These are phyloP conservation scores for Myodes glareolus DNA, from an alignment of 2,113 vertebrate species.

Conservation along the genomic window DNA sequence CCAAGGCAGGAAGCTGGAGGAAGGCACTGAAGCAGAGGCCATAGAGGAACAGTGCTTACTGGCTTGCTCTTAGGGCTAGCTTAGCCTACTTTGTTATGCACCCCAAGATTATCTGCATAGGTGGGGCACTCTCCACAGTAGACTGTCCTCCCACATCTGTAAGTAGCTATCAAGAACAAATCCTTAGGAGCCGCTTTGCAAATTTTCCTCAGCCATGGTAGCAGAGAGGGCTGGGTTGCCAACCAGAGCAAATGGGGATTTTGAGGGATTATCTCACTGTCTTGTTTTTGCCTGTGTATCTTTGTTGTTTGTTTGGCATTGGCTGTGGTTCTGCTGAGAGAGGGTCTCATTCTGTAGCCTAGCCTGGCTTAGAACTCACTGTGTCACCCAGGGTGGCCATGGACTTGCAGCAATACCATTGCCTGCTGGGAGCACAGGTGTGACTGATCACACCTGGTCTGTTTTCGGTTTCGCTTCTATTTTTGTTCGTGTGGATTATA, in stretches of 20 bases:
- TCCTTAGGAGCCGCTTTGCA: not conserved
- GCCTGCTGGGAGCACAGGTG: not conserved
- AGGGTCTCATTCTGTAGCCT: not conserved
- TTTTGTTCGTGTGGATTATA: not conserved
- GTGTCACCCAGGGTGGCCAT: not conserved
- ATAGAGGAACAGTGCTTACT: not conserved
- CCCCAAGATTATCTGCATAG: not conserved
- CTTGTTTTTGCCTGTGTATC: not conserved
- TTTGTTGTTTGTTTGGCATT: not conserved
- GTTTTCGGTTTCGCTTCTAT: not conserved
- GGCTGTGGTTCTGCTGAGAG: not conserved
- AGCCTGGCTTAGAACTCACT: not conserved
- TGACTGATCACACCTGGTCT: not conserved
- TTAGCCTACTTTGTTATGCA: not conserved
- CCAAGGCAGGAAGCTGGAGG: not conserved
- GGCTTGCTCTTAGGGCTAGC: no score
- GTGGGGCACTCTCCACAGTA: not conserved
- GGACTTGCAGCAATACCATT: not conserved
- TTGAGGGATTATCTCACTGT: not conserved
- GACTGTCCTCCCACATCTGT: not conserved
- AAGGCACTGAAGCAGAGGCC: not conserved
- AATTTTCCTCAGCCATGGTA: not conserved
- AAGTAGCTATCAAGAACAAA: not conserved
- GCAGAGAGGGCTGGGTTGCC: not conserved
- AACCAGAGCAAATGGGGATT: not conserved